Base-by-base conservation (phyloP, 2,888 invertebrate genomes). In the Trisateles emortualis region DNA sequence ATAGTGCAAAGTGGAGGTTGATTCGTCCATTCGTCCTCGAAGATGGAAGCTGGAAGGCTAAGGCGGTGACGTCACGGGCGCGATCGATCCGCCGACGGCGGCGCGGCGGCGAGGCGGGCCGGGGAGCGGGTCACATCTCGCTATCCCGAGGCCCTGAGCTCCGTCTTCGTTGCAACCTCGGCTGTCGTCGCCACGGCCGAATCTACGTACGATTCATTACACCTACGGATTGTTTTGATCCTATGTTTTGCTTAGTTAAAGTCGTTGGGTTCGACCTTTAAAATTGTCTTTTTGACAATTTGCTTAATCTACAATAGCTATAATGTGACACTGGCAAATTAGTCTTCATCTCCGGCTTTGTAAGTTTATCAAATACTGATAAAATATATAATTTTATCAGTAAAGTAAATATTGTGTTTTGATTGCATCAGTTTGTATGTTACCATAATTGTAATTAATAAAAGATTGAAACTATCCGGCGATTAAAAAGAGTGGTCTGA, bases 41-140 rank as follows among this genome's bases (percentile, higher is more conserved):
- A 70, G 70, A 72, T 62, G 64, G 69, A 72, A 72, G 72, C 75
- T 76, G 76, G 83, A 83, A 85, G 84, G 85, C 84, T 84, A 83
- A 88, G 86, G 82, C 74, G 79, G 83, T 90, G 91, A 91, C 90
- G 90, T 91, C 90, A 90, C 84, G 65, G 84, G 78, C 59, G 64
- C 78, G 83, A 90, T 90, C 90, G 88, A 88, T 87, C 59, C 49
- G 11, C 17, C 68, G 68, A 56, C 70, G 64, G 58, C 50, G 43
- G 52, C 46, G 57, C 62, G 61, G 58, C 63, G 59, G 56, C 57
- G 60, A 45, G 52, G 70, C 59, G 62, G 58, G 46, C 13, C 1
- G 33, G 11, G 30, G 11, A 11, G 11, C 43, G 58, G 64, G 68
- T 72, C 73, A 72, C 74, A 76, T 72, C 76, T 72, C 74, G 62